phyloP scores from a whole-genome alignment of 2,797 vertebrate species.

The Cryptoprocta ferox region DNA sequence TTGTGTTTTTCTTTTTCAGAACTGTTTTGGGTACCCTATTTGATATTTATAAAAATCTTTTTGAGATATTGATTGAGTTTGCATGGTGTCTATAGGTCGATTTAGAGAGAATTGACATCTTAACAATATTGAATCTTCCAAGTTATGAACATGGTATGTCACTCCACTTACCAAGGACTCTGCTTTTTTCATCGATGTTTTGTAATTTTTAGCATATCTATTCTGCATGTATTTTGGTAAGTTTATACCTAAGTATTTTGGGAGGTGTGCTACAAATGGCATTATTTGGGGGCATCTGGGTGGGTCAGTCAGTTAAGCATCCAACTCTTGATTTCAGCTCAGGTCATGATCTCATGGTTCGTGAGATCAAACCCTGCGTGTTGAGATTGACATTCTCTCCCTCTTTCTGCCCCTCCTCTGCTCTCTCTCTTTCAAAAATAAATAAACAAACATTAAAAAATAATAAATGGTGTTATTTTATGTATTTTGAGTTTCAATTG shows the following conservation, averaged over 20 bases:
- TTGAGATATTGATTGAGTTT: neutral
- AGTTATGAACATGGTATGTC: neutral
- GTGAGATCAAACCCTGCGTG: no score
- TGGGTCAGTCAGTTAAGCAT: no score
- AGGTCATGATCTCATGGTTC: no score
- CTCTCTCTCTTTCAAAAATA: no score
- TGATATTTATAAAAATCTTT: neutral
- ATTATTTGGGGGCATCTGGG: neutral
- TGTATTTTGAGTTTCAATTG: neutral
- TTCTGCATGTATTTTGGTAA: neutral
- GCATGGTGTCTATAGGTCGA: neutral
- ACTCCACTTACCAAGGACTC: neutral
- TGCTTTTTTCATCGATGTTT: neutral
- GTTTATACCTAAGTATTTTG: neutral
- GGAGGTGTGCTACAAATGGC: neutral
- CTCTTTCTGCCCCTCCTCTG: no score
- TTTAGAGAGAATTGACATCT: neutral
- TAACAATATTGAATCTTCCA: neutral
- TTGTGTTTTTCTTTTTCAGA: neutral
- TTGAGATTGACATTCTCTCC: no score
- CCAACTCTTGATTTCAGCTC: no score
- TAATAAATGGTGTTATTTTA: neutral
- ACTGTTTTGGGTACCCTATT: neutral
- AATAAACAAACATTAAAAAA: no score
- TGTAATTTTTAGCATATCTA: neutral